Percentiles rank a stretch among this genome's conserved stretches.
Evolutionary conservation across 2,113 vertebrate genomes (phyloP).

Genomic region (Pithys albifrons): DNA sequence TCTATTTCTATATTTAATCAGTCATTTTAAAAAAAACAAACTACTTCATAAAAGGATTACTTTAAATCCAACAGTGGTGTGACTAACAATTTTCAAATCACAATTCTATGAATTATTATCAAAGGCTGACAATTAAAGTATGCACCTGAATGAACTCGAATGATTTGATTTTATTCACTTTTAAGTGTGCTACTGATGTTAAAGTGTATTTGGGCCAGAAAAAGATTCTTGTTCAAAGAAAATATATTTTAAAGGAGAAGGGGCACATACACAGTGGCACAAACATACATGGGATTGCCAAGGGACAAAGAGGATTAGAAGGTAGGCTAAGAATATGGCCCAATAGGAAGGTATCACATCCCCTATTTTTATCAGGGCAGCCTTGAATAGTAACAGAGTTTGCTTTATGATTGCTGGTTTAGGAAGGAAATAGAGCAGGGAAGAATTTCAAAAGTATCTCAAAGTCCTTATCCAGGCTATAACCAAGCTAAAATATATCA

Average conservation of each 20-base stretch:
- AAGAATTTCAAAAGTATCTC: not conserved
- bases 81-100: not conserved
- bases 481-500: not conserved
- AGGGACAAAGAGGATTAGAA: constrained; percentile 26
- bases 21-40: not conserved
- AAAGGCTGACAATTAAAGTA: not conserved
- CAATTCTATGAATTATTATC: not conserved
- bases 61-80: not conserved
- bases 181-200: not conserved
- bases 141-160: not conserved
- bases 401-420: not conserved
- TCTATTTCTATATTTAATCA: not conserved
- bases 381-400: not conserved
- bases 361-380: constrained; percentile 14
- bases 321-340: constrained; percentile 3
- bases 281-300: not conserved
- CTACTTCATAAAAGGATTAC: not conserved
- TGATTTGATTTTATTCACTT: not conserved
- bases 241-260: not conserved
- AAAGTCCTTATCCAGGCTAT: not conserved
- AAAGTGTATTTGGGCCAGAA: not conserved
- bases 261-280: not conserved
- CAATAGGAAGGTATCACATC: not conserved
- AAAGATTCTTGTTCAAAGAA: not conserved
- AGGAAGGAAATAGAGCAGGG: not conserved